Evolutionary conservation across 2,888 invertebrate genomes (phyloP).

Genomic region (Plagodis pulveraria): DNA sequence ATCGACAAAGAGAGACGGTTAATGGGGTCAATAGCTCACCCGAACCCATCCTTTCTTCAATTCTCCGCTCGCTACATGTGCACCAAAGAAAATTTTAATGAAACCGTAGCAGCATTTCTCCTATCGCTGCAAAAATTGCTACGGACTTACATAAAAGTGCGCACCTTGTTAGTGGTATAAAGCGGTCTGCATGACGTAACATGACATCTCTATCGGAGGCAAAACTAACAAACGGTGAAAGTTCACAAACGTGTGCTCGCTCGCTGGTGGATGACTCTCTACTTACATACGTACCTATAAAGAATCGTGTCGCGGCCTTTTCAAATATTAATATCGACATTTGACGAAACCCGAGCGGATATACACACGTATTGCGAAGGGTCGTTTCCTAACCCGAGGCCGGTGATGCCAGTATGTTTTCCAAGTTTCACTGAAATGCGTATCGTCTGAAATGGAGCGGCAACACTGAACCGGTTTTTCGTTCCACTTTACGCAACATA

Average conservation of each 20-base stretch:
- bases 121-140: slow-evolving; percentile 28
- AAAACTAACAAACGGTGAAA: slow-evolving; percentile 77
- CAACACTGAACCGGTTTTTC: slow-evolving; percentile 66
- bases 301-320: slow-evolving; percentile 31
- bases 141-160: slow-evolving; percentile 49
- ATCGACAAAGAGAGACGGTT: slow-evolving; percentile 29
- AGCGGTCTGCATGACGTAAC: slow-evolving; percentile 59
- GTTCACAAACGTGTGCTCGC: slow-evolving; percentile 54
- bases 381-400: slow-evolving; percentile 35
- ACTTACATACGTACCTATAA: not conserved
- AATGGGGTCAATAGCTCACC: slow-evolving; percentile 49
- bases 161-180: slow-evolving; percentile 54
- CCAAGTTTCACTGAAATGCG: slow-evolving; percentile 52
- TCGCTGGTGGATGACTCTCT: slow-evolving; percentile 18
- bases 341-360: slow-evolving; percentile 30
- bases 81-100: slow-evolving; percentile 13
- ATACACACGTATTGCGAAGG: slow-evolving; percentile 36
- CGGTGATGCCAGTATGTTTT: slow-evolving; percentile 46
- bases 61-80: slow-evolving; percentile 19
- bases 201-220: slow-evolving; percentile 60
- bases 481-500: slow-evolving; percentile 73
- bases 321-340: slow-evolving; percentile 27
- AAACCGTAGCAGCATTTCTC: slow-evolving; percentile 6
- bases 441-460: slow-evolving; percentile 74
- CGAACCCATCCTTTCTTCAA: slow-evolving; percentile 10